phyloP scores from a whole-genome alignment of 2,888 invertebrate species.

The Cynaeus angustus region DNA sequence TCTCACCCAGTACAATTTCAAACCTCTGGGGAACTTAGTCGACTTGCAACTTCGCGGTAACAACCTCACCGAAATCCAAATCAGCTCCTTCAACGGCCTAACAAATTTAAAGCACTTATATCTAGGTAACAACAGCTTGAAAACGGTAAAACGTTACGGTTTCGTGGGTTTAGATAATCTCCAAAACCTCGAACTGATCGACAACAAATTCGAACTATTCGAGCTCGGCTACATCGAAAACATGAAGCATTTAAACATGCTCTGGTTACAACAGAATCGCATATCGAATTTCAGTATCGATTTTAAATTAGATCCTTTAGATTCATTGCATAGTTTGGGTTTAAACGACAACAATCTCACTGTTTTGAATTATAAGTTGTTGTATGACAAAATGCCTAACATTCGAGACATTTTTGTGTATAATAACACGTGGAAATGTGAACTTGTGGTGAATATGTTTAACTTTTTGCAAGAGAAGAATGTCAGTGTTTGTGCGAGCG shows the following conservation, averaged over 20 bases:
- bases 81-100: slow-evolving; percentile 69
- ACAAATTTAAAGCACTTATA: slow-evolving; percentile 66
- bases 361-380: slow-evolving; percentile 63
- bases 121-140: slow-evolving; percentile 69
- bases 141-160: slow-evolving; percentile 66
- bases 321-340: slow-evolving; percentile 63
- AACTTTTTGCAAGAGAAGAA: slow-evolving; percentile 62
- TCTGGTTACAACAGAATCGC: slow-evolving; percentile 67
- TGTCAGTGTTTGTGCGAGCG: slow-evolving; percentile 63
- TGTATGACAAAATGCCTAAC: slow-evolving; percentile 64
- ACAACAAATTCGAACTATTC: slow-evolving; percentile 63
- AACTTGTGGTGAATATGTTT: slow-evolving; percentile 66
- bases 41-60: slow-evolving; percentile 69
- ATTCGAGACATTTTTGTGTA: slow-evolving; percentile 66
- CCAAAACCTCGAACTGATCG: slow-evolving; percentile 65
- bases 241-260: slow-evolving; percentile 62
- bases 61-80: slow-evolving; percentile 66
- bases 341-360: slow-evolving; percentile 65
- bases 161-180: slow-evolving; percentile 67
- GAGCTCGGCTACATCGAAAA: slow-evolving; percentile 63
- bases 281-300: slow-evolving; percentile 62
- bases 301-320: slow-evolving; percentile 60
- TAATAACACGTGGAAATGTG: slow-evolving; percentile 66
- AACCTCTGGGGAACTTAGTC: slow-evolving; percentile 65
- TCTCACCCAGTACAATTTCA: slow-evolving; percentile 68